Base-by-base conservation (phyloP, 1,140 invertebrate genomes). In the Camponotus pennsylvanicus region DNA sequence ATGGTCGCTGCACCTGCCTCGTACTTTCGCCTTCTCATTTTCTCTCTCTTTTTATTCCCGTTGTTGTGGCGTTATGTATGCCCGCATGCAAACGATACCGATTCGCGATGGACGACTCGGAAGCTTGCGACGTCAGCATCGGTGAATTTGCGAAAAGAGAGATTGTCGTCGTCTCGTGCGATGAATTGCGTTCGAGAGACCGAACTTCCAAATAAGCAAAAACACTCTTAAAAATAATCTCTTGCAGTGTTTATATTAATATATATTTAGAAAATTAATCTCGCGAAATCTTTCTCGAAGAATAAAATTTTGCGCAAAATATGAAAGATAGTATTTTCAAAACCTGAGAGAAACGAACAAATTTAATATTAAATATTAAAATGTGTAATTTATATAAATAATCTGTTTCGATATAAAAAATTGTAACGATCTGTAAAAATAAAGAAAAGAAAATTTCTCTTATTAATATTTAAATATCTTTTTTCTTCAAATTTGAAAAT, bases 21-120 rank as follows among this genome's bases (percentile, higher is more conserved):
- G 21, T 40, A 40, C n/a, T 69, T 40, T 78, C 34, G 45, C 4
- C 37, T 8, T 77, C 21, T 34, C 21, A 15, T 59, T 15, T 34
- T 64, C 9, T 61, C 57, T 61, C 64, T 32, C 21, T 37, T 70
- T 80, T 80, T 80, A 70, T 61, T 40, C 64, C 40, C 77, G 15
- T 78, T 55, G 34, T n/a, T 7, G 18, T 3, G 15, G 4, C 64
- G 40, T 70, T 42, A 70, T 21, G 49, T 18, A 27, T 27, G 27
- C 18, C 11, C 67, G 67, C 78, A 42, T 71, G 42, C 66, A 32
- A 57, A 71, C 37, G 42, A 70, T 70, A 70, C 45, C 64, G 49
- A 66, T 45, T 45, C 21, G 3, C 59, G 59, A 42, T 5, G 34
- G 15, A 71, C 34, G 34, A 75, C 3, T 77, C 37, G 21, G 9